These are phyloP conservation scores for Cistogaster globosa DNA, from an alignment of 2,888 invertebrate species.

Conservation along the genomic window DNA sequence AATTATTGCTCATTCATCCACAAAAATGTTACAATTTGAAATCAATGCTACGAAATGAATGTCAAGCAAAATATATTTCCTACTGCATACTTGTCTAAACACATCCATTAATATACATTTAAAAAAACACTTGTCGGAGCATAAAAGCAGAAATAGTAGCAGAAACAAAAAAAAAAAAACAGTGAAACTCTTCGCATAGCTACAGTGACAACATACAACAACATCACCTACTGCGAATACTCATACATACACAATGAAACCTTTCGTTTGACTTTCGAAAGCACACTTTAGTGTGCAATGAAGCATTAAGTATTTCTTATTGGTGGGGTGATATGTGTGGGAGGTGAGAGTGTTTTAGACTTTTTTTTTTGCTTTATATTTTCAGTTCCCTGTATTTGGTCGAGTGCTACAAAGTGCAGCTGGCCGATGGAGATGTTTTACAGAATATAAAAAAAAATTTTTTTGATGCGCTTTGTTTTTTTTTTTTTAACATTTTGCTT, in stretches of 20 bases:
- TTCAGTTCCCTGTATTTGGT: conserved; percentile 10
- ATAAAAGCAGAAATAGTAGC: background rate
- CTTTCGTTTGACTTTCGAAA: conserved; percentile 28
- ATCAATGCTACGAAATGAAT: conserved; percentile 74
- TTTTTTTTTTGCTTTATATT: background rate
- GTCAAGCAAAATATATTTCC: conserved; percentile 73
- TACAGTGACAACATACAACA: conserved; percentile 48
- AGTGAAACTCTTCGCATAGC: background rate
- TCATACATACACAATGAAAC: conserved; percentile 8
- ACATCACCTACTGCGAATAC: background rate
- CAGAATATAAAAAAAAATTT: too few species aligned
- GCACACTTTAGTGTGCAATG: conserved; percentile 37
- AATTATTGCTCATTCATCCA: conserved; percentile 70
- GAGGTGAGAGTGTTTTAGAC: background rate
- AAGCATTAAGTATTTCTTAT: conserved; percentile 53
- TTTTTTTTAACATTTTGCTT: conserved; percentile 4
- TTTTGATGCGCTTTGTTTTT: conserved; percentile 25
- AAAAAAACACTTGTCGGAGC: conserved; percentile 1
- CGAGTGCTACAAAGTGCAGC: conserved; percentile 56
- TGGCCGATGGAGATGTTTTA: too few species aligned
- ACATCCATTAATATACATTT: conserved; percentile 25
- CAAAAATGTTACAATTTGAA: conserved; percentile 73
- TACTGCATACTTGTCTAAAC: conserved; percentile 43
- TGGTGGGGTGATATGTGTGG: background rate
- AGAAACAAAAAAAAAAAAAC: too few species aligned